Conservation (phyloP, 1,140 invertebrate genomes). For the Sogatella furcifera region DNA sequence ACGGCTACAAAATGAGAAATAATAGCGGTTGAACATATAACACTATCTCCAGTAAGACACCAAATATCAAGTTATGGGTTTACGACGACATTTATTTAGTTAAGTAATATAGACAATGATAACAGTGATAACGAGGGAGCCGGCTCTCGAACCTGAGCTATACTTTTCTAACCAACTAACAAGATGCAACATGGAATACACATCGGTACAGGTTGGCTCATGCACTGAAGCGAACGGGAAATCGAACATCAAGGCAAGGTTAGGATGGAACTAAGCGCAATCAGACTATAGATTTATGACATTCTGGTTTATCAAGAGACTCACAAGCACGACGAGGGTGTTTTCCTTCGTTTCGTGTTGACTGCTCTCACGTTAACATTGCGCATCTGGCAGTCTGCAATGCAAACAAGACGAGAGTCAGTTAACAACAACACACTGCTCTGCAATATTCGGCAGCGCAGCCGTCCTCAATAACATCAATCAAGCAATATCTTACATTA, state of each 20-base stretch:
- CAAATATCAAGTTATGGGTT: too few species aligned
- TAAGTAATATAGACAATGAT: too few species aligned
- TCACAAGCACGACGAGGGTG: conserved; percentile 56
- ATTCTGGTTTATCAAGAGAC: conserved; percentile 40
- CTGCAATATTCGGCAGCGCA: too few species aligned
- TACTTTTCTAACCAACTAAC: conserved; percentile 7
- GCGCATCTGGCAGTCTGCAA: conserved; percentile 63
- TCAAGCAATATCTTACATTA: too few species aligned
- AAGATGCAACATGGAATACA: conserved; percentile 12
- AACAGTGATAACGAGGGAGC: too few species aligned
- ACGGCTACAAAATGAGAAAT: too few species aligned
- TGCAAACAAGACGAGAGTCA: conserved; percentile 20
- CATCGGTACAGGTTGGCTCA: conserved; percentile 8
- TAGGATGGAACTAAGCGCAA: conserved; percentile 13
- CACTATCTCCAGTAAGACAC: too few species aligned
- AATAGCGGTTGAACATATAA: too few species aligned
- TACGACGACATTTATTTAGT: too few species aligned
- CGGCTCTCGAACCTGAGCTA: too few species aligned
- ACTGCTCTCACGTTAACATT: conserved; percentile 64
- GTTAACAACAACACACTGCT: not conserved
- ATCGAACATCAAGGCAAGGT: conserved; percentile 11
- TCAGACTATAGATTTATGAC: conserved; percentile 12
- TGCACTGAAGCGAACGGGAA: conserved; percentile 17
- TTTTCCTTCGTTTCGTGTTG: conserved; percentile 56
- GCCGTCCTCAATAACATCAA: too few species aligned